Conservation (phyloP, 2,797 vertebrate genomes). For the Emydoidea blandingii region DNA sequence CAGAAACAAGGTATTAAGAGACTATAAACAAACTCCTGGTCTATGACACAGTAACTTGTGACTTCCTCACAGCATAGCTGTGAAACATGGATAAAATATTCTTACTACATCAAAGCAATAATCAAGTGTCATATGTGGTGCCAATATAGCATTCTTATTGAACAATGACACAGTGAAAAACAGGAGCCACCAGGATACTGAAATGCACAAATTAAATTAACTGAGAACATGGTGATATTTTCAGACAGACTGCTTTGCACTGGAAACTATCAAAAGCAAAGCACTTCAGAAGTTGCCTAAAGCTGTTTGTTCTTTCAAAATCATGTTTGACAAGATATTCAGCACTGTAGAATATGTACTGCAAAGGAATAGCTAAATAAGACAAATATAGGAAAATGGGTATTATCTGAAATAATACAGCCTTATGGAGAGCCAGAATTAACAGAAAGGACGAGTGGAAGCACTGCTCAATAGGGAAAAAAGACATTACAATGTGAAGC, state of each 20-base stretch:
- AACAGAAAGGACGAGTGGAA: neutral
- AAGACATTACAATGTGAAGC: conserved; percentile 10
- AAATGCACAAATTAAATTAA: neutral
- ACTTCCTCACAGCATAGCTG: neutral
- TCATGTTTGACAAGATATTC: neutral
- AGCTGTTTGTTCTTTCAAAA: neutral
- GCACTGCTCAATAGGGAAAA: neutral
- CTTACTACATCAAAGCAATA: neutral
- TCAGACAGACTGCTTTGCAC: neutral
- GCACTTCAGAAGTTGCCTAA: neutral
- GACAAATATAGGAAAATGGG: neutral
- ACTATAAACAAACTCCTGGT: neutral
- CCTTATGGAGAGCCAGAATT: neutral
- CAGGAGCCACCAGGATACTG: neutral
- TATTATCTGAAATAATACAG: conserved; percentile 5
- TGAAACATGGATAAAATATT: neutral
- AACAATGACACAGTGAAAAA: neutral
- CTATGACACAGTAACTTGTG: neutral
- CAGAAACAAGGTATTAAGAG: neutral
- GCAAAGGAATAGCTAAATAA: neutral
- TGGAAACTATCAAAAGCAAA: neutral
- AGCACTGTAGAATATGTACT: neutral
- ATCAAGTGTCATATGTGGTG: neutral
- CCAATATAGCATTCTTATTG: neutral
- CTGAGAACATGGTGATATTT: neutral